phyloP scores from a whole-genome alignment of 2,797 vertebrate species.

The Bryconaethiops microstoma region DNA sequence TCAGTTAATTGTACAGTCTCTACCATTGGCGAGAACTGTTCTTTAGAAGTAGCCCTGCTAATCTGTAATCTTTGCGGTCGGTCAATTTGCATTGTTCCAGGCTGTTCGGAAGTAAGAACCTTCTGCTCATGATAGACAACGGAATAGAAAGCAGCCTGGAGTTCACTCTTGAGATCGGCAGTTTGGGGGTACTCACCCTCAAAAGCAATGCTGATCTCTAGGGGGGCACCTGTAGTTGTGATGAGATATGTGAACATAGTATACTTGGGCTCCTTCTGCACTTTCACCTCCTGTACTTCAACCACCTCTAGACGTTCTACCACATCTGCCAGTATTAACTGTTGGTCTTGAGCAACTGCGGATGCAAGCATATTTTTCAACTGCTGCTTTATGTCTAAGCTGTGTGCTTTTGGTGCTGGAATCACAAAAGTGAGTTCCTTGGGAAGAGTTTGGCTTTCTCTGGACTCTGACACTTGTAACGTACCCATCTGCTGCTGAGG shows the following conservation, averaged over 20 bases:
- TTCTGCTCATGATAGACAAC: slow-evolving; percentile 84
- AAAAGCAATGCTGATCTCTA: slow-evolving; percentile 85
- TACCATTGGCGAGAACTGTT: slow-evolving; percentile 71
- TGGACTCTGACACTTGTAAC: slow-evolving; percentile 72
- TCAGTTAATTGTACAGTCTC: slow-evolving; percentile 73
- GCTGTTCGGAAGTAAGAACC: slow-evolving; percentile 80
- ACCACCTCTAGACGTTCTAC: slow-evolving; percentile 76
- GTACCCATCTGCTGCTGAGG: slow-evolving; percentile 72
- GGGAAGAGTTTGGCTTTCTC: slow-evolving; percentile 70
- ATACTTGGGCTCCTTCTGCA: slow-evolving; percentile 78
- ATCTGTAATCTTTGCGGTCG: slow-evolving; percentile 73
- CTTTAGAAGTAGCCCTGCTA: slow-evolving; percentile 64
- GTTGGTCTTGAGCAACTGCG: slow-evolving; percentile 82
- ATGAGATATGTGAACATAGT: slow-evolving; percentile 84
- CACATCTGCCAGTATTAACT: slow-evolving; percentile 83
- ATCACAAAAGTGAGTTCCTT: slow-evolving; percentile 83
- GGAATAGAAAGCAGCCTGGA: slow-evolving; percentile 84
- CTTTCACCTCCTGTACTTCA: slow-evolving; percentile 80
- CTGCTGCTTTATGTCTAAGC: slow-evolving; percentile 78
- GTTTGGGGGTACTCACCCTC: slow-evolving; percentile 83
- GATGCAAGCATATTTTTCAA: slow-evolving; percentile 82
- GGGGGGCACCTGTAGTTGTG: slow-evolving; percentile 74
- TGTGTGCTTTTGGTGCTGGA: slow-evolving; percentile 74
- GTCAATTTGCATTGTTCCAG: slow-evolving; percentile 70
- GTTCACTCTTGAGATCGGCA: slow-evolving; percentile 82